phyloP scores from a whole-genome alignment of 2,113 vertebrate species.

The Mobula birostris region DNA sequence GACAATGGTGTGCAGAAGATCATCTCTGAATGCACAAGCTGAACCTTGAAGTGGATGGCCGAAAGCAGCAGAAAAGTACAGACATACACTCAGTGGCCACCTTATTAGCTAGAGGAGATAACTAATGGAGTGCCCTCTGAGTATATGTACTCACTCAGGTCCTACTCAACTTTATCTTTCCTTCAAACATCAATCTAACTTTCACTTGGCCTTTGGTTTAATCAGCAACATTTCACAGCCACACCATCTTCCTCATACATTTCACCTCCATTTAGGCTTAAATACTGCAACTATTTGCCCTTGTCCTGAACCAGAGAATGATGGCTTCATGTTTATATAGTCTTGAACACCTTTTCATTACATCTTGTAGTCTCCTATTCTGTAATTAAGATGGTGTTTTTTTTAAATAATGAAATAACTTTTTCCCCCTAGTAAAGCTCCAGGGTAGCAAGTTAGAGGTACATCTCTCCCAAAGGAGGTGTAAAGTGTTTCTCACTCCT shows the following conservation, averaged over 20 bases:
- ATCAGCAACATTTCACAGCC: not conserved
- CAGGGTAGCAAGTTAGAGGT: no score
- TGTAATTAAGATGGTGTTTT: not conserved
- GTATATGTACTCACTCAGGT: not conserved
- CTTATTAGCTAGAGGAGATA: no score
- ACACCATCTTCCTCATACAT: not conserved
- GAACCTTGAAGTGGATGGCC: no score
- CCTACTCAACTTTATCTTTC: not conserved
- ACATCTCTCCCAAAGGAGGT: no score
- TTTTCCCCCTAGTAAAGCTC: no score
- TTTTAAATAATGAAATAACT: not conserved
- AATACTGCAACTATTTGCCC: no score
- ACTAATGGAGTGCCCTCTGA: no score
- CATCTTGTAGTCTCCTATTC: not conserved
- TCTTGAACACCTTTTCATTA: not conserved
- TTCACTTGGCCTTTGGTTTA: not conserved
- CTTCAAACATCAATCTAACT: not conserved
- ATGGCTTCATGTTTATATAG: not conserved
- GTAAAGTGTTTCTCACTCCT: no score
- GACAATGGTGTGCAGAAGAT: no score
- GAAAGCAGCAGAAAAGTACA: no score
- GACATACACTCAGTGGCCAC: no score
- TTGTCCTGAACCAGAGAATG: not conserved
- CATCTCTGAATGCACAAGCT: no score
- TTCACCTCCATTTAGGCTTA: not conserved